phyloP scores from a whole-genome alignment of 2,113 vertebrate species.

The Calidris pugnax region DNA sequence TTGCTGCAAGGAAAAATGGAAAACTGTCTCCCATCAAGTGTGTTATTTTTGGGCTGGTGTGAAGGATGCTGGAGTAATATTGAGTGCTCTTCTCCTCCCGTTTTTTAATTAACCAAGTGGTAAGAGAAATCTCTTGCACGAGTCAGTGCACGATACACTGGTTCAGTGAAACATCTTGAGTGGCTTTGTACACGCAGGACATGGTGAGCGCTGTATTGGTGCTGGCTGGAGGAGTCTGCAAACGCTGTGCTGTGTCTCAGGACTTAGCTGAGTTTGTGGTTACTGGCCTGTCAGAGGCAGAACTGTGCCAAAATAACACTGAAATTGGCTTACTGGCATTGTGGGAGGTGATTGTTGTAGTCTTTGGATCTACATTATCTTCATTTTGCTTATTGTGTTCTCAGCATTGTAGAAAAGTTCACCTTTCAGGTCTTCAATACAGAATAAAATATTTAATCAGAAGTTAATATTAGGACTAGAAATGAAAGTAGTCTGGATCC shows the following conservation, averaged over 20 bases:
- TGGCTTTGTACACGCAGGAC: fast-evolving
- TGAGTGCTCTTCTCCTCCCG: background rate
- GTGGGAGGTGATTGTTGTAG: background rate
- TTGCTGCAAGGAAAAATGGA: constrained; percentile 41
- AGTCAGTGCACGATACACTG: fast-evolving
- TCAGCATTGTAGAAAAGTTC: background rate
- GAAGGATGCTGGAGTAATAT: background rate
- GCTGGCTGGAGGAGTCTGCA: background rate
- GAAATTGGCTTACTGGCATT: background rate
- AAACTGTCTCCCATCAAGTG: constrained; percentile 32
- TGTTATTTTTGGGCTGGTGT: background rate
- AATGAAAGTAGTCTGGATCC: background rate
- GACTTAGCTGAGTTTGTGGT: background rate
- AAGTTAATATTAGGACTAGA: background rate
- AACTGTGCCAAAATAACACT: background rate
- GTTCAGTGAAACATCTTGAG: background rate
- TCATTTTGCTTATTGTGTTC: background rate
- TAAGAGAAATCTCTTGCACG: background rate
- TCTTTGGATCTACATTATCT: fast-evolving
- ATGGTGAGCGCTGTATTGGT: background rate
- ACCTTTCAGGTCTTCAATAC: background rate
- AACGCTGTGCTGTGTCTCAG: background rate
- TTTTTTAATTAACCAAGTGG: background rate
- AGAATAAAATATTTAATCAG: background rate
- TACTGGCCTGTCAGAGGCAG: background rate